Percentiles rank a stretch among this genome's conserved stretches.
phyloP scores from a whole-genome alignment of 2,797 vertebrate species.

The Alectoris magna region DNA sequence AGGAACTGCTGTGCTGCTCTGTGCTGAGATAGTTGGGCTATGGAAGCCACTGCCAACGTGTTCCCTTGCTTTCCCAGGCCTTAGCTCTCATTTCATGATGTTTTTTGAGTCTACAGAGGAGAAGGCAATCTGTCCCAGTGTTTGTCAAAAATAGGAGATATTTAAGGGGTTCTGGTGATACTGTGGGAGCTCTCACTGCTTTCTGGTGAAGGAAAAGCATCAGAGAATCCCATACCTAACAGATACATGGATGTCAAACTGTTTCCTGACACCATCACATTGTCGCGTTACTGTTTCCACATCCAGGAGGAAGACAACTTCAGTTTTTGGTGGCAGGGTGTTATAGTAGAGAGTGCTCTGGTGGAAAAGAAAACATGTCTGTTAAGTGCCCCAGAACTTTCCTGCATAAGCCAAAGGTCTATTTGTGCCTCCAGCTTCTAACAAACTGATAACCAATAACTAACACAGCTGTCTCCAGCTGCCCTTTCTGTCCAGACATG shows the following conservation, averaged over 20 bases:
- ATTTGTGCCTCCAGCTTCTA: neutral
- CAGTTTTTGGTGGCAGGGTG: slow-evolving; percentile 35
- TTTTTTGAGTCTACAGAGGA: neutral
- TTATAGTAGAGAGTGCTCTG: slow-evolving; percentile 74
- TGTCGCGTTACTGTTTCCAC: slow-evolving; percentile 30
- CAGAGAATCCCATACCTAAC: slow-evolving; percentile 49
- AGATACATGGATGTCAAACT: slow-evolving; percentile 26
- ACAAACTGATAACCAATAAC: rapidly evolving
- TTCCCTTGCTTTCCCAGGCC: neutral
- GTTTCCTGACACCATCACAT: slow-evolving; percentile 25
- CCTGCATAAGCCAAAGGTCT: neutral
- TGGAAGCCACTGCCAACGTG: neutral
- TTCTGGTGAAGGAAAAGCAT: neutral
- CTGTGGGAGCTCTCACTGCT: neutral
- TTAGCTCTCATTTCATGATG: neutral
- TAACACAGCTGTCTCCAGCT: neutral
- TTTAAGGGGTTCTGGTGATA: neutral
- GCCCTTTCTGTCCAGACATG: neutral
- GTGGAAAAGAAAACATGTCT: neutral
- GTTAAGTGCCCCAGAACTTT: neutral
- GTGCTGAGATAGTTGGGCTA: neutral
- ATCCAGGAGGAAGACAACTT: slow-evolving; percentile 61
- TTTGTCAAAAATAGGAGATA: neutral
- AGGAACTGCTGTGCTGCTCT: neutral
- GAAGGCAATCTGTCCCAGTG: neutral